Percentiles rank a stretch among this genome's conserved stretches.
Evolutionary conservation across 2,797 vertebrate genomes (phyloP).

Genomic region (Clangula hyemalis): DNA sequence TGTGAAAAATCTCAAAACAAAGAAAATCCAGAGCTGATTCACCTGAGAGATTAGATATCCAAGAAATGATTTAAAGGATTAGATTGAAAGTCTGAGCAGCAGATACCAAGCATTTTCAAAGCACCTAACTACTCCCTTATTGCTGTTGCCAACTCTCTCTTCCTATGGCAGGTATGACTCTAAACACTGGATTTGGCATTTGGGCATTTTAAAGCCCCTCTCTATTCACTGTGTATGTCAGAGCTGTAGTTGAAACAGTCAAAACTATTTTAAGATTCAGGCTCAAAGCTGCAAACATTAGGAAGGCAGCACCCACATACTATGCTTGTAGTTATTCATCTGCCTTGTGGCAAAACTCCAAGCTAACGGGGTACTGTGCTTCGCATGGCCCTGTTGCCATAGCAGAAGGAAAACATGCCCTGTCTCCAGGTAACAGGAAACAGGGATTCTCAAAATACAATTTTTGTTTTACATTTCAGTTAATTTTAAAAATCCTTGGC

Average conservation of each 20-base stretch:
- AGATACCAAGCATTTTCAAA: not conserved
- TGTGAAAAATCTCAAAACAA: not conserved
- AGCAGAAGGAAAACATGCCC: constrained; percentile 72
- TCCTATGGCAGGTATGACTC: not conserved
- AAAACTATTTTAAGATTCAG: not conserved
- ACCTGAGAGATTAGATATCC: not conserved
- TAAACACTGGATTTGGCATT: not conserved
- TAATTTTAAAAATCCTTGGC: constrained; percentile 62
- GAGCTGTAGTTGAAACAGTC: not conserved
- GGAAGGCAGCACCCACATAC: constrained; percentile 6
- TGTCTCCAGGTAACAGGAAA: constrained; percentile 72
- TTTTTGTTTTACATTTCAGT: constrained; percentile 61
- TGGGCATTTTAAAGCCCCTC: not conserved
- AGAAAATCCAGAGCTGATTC: not conserved
- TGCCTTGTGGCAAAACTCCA: constrained; percentile 69
- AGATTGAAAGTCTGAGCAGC: not conserved
- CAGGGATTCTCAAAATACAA: constrained; percentile 65
- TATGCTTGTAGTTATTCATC: constrained; percentile 49
- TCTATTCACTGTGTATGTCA: not conserved
- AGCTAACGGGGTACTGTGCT: constrained; percentile 56
- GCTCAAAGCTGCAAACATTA: not conserved
- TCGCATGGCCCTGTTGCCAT: constrained; percentile 65
- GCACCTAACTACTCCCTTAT: not conserved
- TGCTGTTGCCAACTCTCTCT: not conserved
- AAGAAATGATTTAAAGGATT: not conserved